phyloP scores from a whole-genome alignment of 2,888 invertebrate species.

The Patella caerulea region DNA sequence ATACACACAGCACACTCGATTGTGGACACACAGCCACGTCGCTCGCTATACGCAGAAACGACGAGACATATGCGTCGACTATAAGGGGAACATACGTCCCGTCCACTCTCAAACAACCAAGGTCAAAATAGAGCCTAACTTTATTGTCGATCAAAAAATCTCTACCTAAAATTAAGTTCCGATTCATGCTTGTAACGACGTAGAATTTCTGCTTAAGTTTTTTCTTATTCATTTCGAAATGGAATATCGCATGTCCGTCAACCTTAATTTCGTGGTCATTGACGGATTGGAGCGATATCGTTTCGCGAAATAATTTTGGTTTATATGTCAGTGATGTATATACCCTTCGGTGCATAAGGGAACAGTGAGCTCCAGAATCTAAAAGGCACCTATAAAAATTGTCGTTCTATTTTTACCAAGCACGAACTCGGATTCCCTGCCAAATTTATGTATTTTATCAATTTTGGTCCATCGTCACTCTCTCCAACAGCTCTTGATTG shows the following conservation, averaged over 20 bases:
- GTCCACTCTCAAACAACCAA: neutral
- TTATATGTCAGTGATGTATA: too few relatives aligned
- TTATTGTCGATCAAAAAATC: neutral
- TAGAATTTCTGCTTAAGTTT: neutral
- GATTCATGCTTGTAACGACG: neutral
- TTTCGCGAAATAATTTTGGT: too few relatives aligned
- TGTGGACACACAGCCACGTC: too few relatives aligned
- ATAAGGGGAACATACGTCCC: neutral
- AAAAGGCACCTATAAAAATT: neutral
- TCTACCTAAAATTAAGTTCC: neutral
- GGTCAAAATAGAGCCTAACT: neutral
- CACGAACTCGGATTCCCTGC: neutral
- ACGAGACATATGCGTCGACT: neutral
- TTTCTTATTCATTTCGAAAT: neutral
- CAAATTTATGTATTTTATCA: neutral
- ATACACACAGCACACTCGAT: too few relatives aligned
- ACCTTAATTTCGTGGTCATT: too few relatives aligned
- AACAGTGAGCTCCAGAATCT: neutral
- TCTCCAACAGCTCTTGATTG: neutral
- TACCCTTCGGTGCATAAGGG: neutral
- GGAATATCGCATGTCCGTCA: neutral
- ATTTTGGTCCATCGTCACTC: neutral
- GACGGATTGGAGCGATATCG: too few relatives aligned
- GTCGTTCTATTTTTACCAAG: neutral
- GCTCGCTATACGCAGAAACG: neutral